A percentile compares a stretch with the other conserved stretches of the same genome.
Evolutionary conservation across 2,113 vertebrate species (phyloP).

Genomic region (Oryzias javanicus): DNA sequence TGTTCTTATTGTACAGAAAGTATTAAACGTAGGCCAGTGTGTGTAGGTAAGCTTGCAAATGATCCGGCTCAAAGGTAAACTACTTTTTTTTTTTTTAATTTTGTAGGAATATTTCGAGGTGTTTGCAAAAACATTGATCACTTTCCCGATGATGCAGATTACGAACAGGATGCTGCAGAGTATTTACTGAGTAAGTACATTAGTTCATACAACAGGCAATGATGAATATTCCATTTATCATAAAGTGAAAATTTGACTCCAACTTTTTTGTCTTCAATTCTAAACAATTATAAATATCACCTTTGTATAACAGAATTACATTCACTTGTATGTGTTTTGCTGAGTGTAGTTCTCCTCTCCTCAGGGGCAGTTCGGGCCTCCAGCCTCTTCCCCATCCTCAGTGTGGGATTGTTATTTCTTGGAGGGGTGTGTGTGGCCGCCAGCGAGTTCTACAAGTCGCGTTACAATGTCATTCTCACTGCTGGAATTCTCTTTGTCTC

Average conservation of each 20-base stretch:
- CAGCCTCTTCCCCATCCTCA: constrained; percentile 79
- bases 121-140: constrained; percentile 98
- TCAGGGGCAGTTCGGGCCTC: constrained; percentile 77
- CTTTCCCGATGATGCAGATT: constrained; percentile 93
- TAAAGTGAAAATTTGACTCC: no score
- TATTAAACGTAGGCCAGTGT: background rate
- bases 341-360: constrained; percentile 38
- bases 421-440: constrained; percentile 81
- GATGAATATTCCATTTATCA: no score
- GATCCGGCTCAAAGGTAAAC: background rate
- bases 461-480: constrained; percentile 86
- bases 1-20: no score
- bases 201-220: background rate
- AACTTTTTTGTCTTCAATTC: no score
- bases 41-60: background rate
- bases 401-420: constrained; percentile 79
- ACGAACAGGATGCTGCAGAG: constrained; percentile 94
- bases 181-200: constrained; percentile 89
- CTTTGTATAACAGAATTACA: no score
- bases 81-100: constrained; percentile 6
- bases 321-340: no score
- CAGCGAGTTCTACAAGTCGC: constrained; percentile 97
- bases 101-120: constrained; percentile 86
- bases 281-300: no score
- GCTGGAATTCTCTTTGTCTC: constrained; percentile 81